Conservation (phyloP, 2,888 invertebrate genomes). For the Hirtodrosophila cameraria region DNA sequence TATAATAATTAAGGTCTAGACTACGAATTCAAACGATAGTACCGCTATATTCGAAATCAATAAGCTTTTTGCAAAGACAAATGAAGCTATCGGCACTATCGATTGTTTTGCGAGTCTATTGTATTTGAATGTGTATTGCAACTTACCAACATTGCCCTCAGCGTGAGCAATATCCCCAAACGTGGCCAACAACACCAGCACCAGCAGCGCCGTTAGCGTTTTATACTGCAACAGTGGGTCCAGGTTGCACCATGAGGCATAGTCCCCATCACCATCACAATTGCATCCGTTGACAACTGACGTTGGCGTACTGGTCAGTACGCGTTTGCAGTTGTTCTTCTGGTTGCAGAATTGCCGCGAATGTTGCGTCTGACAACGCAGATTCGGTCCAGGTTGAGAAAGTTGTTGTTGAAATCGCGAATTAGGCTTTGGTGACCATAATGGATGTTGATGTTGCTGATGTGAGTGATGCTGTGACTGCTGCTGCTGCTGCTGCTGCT, state of each 20-base stretch:
- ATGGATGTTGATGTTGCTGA: constrained; percentile 33
- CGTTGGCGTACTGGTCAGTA: constrained; percentile 31
- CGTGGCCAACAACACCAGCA: constrained; percentile 69
- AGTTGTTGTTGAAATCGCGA: constrained; percentile 10
- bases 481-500: constrained; percentile 14
- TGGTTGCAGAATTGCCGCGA: too few relatives aligned
- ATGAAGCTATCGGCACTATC: too few relatives aligned
- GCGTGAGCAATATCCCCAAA: constrained; percentile 75
- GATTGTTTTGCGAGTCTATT: not conserved
- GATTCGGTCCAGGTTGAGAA: constrained; percentile 25
- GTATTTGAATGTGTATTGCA: not conserved
- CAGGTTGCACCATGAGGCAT: constrained; percentile 58
- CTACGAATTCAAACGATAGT: too few relatives aligned
- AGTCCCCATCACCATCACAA: too few relatives aligned
- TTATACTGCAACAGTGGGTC: constrained; percentile 58
- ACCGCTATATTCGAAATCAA: too few relatives aligned
- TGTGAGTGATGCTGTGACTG: constrained; percentile 35
- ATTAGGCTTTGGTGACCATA: not conserved
- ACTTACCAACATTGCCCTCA: constrained; percentile 84
- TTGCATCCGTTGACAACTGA: constrained; percentile 14
- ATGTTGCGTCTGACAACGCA: too few relatives aligned
- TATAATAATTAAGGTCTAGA: too few relatives aligned
- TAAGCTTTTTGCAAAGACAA: too few relatives aligned
- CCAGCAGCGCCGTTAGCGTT: constrained; percentile 50
- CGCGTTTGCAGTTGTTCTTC: constrained; percentile 18